Evolutionary conservation across 2,113 vertebrate genomes (phyloP), one percentile per base, ranked within the genome.

Genomic region (Emberiza fucata): DNA sequence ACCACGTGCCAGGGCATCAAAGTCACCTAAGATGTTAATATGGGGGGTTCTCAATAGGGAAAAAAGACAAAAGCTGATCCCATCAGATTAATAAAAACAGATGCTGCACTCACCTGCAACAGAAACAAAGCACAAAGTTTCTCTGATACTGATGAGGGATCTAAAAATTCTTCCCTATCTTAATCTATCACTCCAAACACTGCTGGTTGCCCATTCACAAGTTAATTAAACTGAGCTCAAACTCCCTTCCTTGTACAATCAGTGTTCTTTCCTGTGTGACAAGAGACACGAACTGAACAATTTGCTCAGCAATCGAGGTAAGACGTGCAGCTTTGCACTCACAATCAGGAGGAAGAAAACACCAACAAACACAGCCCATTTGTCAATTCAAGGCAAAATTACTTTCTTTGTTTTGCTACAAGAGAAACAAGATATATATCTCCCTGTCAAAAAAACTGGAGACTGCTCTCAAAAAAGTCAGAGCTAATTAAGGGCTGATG

Each of bases 401-500:
- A 60, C 64, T 64, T 56, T 33, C 81, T 94, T 81, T 87, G 75
- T 53, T 72, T 22, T 22, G 51, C 80, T 90, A 90, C 40, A 47
- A 88, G 80, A 94, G 80, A 90, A 93, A 96, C 56, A 78, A 94
- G 93, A 86, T 88, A 61, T 71, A 12, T 40, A 82, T 66, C 88
- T 72, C 51, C 57, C 50, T 33, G 53, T 51, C 57, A 87, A 84
- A 94, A 94, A 93, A 78, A 72, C 0, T 35, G 73, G 86, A 89
- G 80, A 18, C 33, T 51, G 44, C 59, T 86, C 64, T 90, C 8
- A 9, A 90, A 47, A 56, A 86, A 90, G 35, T 72, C 53, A 33
- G 1, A 47, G 44, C 69, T 94, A 91, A 96, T 97, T 90, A 96
- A 90, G 82, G 64, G 82, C 2, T 96, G 85, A 94, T 93, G 84